Conservation (phyloP, 2,888 invertebrate genomes). For the Polydrusus cervinus region DNA sequence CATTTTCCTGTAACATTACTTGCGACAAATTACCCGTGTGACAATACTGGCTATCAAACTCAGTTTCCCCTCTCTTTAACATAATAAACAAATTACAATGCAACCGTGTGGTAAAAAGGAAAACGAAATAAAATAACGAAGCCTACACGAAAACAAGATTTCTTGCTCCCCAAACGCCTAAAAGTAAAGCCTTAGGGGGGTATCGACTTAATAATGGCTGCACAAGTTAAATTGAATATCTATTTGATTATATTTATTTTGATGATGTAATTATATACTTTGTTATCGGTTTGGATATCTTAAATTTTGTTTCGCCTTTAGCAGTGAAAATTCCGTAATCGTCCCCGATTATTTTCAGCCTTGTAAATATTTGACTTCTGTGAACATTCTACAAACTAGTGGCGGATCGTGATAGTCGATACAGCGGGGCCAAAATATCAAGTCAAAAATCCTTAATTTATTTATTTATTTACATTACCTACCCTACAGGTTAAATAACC, state of each 20-base stretch:
- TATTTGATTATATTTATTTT: slow-evolving; percentile 8
- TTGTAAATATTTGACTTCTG: too few species aligned
- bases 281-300: background rate
- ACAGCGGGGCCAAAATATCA: too few species aligned
- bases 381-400: too few species aligned
- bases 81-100: slow-evolving; percentile 27
- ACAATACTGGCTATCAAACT: background rate
- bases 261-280: background rate
- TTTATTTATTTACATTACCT: too few species aligned
- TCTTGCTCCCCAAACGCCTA: slow-evolving; percentile 12
- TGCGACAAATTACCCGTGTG: background rate
- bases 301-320: too few species aligned
- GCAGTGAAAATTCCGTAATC: too few species aligned
- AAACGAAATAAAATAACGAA: slow-evolving; percentile 23
- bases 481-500: too few species aligned
- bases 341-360: too few species aligned
- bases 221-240: background rate
- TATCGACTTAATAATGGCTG: slow-evolving; percentile 15
- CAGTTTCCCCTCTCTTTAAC: slow-evolving; percentile 4
- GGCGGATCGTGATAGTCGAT: too few species aligned
- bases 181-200: background rate
- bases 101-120: slow-evolving; percentile 2
- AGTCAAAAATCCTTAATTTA: too few species aligned
- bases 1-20: too few species aligned
- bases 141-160: slow-evolving; percentile 19